phyloP scores from a whole-genome alignment of 2,113 vertebrate species.

The Petrocephalus microphthalmus region DNA sequence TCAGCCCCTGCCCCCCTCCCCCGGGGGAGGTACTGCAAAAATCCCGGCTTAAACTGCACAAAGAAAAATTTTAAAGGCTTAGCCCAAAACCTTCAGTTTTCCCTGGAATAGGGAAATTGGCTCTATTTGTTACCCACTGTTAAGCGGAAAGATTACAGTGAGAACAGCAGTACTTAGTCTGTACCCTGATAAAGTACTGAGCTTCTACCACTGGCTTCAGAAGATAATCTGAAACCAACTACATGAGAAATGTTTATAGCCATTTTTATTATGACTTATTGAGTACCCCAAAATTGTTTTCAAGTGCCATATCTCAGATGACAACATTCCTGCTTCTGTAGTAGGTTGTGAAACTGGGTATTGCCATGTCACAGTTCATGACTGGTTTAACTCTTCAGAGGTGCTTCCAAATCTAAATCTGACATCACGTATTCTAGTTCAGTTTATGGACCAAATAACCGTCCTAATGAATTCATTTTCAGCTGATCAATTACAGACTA shows the following conservation, averaged over 20 bases:
- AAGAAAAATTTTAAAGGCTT: neutral
- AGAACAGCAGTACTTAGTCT: neutral
- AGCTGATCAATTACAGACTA: neutral
- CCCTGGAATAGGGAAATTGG: neutral
- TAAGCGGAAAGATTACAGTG: neutral
- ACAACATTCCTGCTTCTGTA: neutral
- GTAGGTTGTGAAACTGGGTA: neutral
- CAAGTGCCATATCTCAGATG: neutral
- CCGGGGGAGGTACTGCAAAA: conserved; percentile 2
- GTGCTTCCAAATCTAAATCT: neutral
- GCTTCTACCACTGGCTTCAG: neutral
- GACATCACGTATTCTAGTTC: neutral
- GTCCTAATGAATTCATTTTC: neutral
- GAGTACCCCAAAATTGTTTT: neutral
- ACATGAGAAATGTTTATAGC: neutral
- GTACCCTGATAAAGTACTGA: neutral
- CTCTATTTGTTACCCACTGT: neutral
- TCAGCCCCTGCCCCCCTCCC: neutral
- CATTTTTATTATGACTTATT: neutral
- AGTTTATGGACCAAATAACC: neutral
- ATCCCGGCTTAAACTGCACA: neutral
- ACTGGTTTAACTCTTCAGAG: neutral
- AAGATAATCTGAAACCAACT: neutral
- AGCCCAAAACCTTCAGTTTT: neutral
- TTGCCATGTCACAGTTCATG: neutral